A percentile compares a stretch with the other conserved stretches of the same genome.
These are phyloP conservation scores for Caenorhabditis auriculariae DNA, from an alignment of 2,888 invertebrate species.

Conservation along the genomic window DNA sequence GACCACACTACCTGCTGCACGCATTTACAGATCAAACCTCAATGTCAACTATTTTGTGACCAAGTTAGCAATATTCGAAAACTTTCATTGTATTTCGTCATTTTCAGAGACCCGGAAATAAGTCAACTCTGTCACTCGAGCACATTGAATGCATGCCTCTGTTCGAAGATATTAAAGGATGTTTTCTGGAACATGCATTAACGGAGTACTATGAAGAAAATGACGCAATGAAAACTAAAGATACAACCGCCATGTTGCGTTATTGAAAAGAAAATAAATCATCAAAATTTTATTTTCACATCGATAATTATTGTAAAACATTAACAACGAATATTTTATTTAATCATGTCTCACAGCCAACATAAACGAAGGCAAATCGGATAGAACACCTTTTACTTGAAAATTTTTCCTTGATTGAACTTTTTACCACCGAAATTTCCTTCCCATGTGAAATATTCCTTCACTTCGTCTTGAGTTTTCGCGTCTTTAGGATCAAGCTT, in stretches of 20 bases:
- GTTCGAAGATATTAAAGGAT: conserved; percentile 38
- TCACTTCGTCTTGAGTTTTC: conserved; percentile 70
- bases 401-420: conserved; percentile 98
- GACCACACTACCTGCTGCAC: conserved; percentile 37
- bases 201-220: conserved; percentile 28
- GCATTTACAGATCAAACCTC: conserved; percentile 12
- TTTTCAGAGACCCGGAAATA: conserved; percentile 22
- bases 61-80: conserved; percentile 14
- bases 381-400: conserved; percentile 74
- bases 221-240: conserved; percentile 1
- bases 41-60: conserved; percentile 34
- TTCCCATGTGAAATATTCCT: conserved; percentile 62
- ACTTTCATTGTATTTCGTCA: background rate
- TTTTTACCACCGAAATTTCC: conserved; percentile 83
- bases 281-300: no score
- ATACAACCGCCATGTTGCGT: background rate
- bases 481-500: conserved; percentile 81
- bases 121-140: conserved; percentile 16
- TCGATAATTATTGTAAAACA: no score
- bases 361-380: conserved; percentile 20
- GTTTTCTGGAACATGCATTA: conserved; percentile 33
- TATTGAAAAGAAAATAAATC: background rate
- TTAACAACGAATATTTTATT: no score
- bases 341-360: conserved; percentile 23
- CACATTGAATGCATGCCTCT: conserved; percentile 34